phyloP scores from a whole-genome alignment of 1,140 invertebrate genomes.

The Oryzaephilus surinamensis region DNA sequence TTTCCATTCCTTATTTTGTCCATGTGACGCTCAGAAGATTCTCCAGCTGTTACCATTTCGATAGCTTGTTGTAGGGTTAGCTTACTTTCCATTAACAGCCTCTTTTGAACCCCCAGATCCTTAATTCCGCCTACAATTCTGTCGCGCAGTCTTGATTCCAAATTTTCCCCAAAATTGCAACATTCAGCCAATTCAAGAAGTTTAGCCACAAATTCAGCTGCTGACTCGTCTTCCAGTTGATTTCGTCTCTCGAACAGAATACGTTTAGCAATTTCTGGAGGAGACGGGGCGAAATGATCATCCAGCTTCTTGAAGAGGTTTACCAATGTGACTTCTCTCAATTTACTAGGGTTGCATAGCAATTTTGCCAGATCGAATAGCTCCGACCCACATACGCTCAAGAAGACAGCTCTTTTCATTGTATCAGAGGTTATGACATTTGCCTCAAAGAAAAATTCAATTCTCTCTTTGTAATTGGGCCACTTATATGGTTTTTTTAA shows the following conservation, averaged over 20 bases:
- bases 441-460: too few species aligned
- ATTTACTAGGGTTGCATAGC: too few species aligned
- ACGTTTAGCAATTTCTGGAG: neutral
- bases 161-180: conserved; percentile 18
- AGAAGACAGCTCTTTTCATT: too few species aligned
- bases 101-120: conserved; percentile 8
- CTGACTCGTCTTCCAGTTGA: conserved; percentile 12
- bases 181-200: conserved; percentile 14
- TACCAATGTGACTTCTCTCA: too few species aligned
- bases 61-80: too few species aligned
- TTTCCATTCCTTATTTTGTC: too few species aligned
- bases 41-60: conserved; percentile 2
- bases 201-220: conserved; percentile 17
- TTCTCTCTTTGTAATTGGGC: too few species aligned
- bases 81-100: too few species aligned
- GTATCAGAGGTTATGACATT: too few species aligned
- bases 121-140: conserved; percentile 13
- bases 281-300: neutral
- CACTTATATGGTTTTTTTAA: too few species aligned
- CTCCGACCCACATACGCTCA: too few species aligned
- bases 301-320: neutral
- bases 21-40: neutral
- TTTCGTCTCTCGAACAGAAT: conserved; percentile 15
- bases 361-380: too few species aligned
- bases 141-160: conserved; percentile 17